Conservation (phyloP, 2,888 invertebrate species). For the Eledone cirrhosa region DNA sequence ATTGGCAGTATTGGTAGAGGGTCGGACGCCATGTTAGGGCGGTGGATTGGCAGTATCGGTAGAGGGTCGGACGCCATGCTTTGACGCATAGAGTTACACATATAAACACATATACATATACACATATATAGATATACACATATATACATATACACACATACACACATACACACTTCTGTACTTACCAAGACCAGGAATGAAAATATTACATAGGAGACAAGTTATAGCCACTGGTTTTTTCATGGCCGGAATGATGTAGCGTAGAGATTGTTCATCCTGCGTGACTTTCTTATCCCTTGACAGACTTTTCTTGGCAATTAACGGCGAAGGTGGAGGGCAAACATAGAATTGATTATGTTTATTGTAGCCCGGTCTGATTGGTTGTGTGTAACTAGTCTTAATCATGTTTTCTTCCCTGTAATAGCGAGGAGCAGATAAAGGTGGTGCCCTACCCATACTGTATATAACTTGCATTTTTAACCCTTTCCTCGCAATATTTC, state of each 20-base stretch:
- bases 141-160: background rate
- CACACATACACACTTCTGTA: constrained; percentile 10
- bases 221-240: constrained; percentile 52
- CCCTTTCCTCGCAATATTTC: no score
- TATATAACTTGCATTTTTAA: constrained; percentile 53
- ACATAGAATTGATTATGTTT: constrained; percentile 34
- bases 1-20: no score
- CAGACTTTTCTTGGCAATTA: constrained; percentile 29
- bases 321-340: constrained; percentile 34
- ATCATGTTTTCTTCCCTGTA: constrained; percentile 43
- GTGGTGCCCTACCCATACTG: constrained; percentile 54
- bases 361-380: constrained; percentile 50
- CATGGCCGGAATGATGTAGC: constrained; percentile 62
- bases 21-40: no score
- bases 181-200: constrained; percentile 60
- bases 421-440: constrained; percentile 52
- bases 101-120: background rate
- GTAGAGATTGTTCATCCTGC: constrained; percentile 47
- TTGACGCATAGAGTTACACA: no score
- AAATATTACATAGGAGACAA: constrained; percentile 56
- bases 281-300: constrained; percentile 37
- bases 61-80: no score
- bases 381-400: constrained; percentile 48
- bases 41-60: no score
- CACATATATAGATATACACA: background rate